Percentiles rank a stretch among this genome's conserved stretches.
phyloP scores from a whole-genome alignment of 2,797 vertebrate species.

The Emydoidea blandingii region DNA sequence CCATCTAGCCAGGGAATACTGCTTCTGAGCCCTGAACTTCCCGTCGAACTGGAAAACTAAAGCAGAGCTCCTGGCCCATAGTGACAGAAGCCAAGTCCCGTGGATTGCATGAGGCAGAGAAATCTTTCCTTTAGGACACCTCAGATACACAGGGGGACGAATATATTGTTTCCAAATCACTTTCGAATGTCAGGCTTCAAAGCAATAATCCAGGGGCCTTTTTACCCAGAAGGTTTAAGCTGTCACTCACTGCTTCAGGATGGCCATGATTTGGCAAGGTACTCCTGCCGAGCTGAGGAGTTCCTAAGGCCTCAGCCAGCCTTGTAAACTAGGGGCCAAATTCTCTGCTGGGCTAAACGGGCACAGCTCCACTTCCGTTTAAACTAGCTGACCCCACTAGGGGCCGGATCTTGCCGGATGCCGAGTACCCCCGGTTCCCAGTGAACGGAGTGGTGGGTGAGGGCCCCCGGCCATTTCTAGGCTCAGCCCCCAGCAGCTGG shows the following conservation, averaged over 20 bases:
- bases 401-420: neutral
- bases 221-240: neutral
- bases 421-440: neutral
- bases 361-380: neutral
- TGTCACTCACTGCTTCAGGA: neutral
- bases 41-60: neutral
- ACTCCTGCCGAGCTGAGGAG: neutral
- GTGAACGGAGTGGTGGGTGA: neutral
- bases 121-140: conserved; percentile 6
- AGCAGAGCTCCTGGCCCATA: neutral
- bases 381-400: neutral
- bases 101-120: neutral
- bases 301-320: neutral
- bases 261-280: too few relatives aligned
- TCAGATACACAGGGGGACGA: neutral
- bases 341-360: neutral
- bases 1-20: fast-evolving
- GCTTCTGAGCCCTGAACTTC: neutral
- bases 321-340: neutral
- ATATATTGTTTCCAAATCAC: neutral
- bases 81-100: neutral
- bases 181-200: neutral
- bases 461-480: neutral
- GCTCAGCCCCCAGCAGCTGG: neutral
- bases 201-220: neutral